Evolutionary conservation across 2,113 vertebrate genomes (phyloP).

Genomic region (Phylloscopus whistleri): DNA sequence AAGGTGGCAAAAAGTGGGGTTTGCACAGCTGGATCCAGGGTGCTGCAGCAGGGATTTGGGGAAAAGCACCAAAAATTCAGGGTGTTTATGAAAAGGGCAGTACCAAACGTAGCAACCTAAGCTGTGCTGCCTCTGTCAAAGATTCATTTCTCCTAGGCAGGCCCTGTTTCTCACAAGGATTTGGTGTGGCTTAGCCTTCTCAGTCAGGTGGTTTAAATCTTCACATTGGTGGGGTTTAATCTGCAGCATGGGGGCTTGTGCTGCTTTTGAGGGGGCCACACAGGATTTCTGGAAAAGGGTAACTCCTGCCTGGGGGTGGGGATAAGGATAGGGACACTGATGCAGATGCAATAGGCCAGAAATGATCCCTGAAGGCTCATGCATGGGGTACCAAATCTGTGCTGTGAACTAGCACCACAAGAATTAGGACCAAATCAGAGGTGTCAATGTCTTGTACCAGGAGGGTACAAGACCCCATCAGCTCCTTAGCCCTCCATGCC

Average conservation of each 20-base stretch:
- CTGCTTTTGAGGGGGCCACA: not conserved
- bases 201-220: not conserved
- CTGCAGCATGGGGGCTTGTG: not conserved
- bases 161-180: not conserved
- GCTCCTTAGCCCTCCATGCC: rapidly evolving
- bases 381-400: not conserved
- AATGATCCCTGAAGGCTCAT: not conserved
- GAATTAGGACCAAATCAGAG: not conserved
- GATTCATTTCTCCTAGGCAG: not conserved
- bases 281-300: not conserved
- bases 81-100: not conserved
- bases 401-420: not conserved
- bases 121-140: not conserved
- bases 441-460: not conserved
- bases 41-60: rapidly evolving
- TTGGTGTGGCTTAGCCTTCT: not conserved
- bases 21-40: not conserved
- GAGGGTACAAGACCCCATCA: not conserved
- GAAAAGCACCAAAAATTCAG: not conserved
- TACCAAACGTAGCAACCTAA: not conserved
- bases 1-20: not conserved
- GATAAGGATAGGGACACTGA: not conserved
- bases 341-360: not conserved
- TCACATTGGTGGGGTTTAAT: not conserved
- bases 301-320: not conserved